Evolutionary conservation across 2,888 invertebrate genomes (phyloP).

Genomic region (Dilophus febrilis): DNA sequence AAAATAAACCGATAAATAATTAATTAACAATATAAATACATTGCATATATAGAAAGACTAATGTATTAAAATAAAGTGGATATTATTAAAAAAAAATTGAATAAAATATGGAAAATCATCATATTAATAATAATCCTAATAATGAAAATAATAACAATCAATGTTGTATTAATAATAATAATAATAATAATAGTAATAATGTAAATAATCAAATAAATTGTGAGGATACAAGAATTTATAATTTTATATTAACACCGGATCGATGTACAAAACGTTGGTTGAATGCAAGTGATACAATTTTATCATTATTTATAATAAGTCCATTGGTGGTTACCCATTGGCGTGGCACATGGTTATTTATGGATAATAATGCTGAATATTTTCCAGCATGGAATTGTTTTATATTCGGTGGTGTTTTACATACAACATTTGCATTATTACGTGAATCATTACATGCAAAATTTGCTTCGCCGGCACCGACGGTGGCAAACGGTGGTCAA

Average conservation of each 20-base stretch:
- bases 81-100: too few relatives aligned
- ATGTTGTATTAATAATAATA: not conserved
- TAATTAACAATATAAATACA: too few relatives aligned
- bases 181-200: not conserved
- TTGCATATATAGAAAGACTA: too few relatives aligned
- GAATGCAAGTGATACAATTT: slow-evolving; percentile 10
- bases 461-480: slow-evolving; percentile 11
- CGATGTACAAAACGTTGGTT: slow-evolving; percentile 11
- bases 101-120: too few relatives aligned
- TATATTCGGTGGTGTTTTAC: slow-evolving; percentile 35
- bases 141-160: not conserved
- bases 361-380: slow-evolving; percentile 31
- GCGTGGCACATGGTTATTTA: slow-evolving; percentile 36
- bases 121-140: not conserved
- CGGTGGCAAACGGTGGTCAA: too few relatives aligned
- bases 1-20: too few relatives aligned
- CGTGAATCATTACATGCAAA: slow-evolving; percentile 28
- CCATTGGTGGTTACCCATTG: slow-evolving; percentile 37
- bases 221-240: not conserved
- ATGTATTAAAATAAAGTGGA: too few relatives aligned
- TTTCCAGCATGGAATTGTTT: slow-evolving; percentile 31
- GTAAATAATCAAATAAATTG: not conserved
- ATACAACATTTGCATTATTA: slow-evolving; percentile 37
- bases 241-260: slow-evolving; percentile 7
- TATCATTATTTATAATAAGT: slow-evolving; percentile 12